phyloP scores from a whole-genome alignment of 2,797 vertebrate genomes.

The Centroberyx gerrardi region DNA sequence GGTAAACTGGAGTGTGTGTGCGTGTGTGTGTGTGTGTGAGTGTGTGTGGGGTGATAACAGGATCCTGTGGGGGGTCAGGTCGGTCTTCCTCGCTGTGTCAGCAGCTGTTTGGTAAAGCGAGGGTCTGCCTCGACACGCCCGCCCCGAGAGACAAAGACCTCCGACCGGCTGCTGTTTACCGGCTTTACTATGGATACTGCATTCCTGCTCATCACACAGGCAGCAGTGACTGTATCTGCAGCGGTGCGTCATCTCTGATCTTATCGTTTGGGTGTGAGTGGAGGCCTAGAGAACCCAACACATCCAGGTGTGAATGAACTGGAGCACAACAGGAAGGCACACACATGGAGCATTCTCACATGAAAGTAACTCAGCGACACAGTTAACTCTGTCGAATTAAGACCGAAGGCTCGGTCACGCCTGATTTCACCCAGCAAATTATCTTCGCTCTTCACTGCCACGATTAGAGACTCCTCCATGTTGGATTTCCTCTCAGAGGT shows the following conservation, averaged over 20 bases:
- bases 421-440: too few species aligned
- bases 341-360: too few species aligned
- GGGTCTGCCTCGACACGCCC: slow-evolving; percentile 4
- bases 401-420: too few species aligned
- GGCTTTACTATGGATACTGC: slow-evolving; percentile 7
- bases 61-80: slow-evolving; percentile 2
- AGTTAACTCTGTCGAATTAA: too few species aligned
- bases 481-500: too few species aligned
- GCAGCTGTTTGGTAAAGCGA: background rate
- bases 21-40: too few species aligned
- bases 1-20: too few species aligned
- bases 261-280: background rate
- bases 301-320: background rate
- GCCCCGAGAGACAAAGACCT: slow-evolving; percentile 5
- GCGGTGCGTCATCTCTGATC: background rate
- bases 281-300: background rate
- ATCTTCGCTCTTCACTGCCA: too few species aligned
- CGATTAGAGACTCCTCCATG: too few species aligned
- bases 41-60: background rate
- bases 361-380: too few species aligned
- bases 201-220: background rate
- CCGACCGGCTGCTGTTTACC: background rate
- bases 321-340: too few species aligned
- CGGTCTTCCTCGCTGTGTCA: background rate
- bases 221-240: background rate